phyloP scores from a whole-genome alignment of 2,797 vertebrate species.

The Acanthis flammea region DNA sequence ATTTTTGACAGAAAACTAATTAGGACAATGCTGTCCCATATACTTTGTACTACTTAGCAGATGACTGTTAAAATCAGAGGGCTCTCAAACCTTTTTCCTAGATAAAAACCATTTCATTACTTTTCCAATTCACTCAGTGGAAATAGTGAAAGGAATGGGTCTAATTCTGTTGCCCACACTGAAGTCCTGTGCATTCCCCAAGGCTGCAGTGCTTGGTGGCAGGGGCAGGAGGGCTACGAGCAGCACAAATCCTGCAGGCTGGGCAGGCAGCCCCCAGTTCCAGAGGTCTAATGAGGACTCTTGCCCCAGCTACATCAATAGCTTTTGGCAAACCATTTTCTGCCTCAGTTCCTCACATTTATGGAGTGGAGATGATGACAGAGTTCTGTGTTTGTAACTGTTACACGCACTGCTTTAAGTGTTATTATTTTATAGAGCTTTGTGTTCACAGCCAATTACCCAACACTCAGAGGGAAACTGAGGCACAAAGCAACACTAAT shows the following conservation, averaged over 20 bases:
- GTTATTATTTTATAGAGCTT: constrained; percentile 1
- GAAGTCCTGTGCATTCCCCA: neutral
- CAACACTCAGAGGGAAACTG: constrained; percentile 15
- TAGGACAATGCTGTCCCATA: constrained; percentile 48
- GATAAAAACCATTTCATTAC: neutral
- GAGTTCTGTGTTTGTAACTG: neutral
- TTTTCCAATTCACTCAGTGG: neutral
- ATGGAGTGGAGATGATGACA: neutral
- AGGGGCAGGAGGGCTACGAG: neutral
- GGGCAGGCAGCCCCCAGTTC: neutral
- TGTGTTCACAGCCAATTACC: neutral
- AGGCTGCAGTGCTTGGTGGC: rapidly evolving
- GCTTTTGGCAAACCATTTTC: constrained; percentile 45
- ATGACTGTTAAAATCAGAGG: neutral
- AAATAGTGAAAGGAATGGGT: neutral
- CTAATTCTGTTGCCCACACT: neutral
- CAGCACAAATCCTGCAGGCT: neutral
- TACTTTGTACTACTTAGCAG: neutral
- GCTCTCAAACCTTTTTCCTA: neutral
- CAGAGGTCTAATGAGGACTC: constrained; percentile 44
- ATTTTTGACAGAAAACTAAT: constrained; percentile 45
- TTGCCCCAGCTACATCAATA: neutral
- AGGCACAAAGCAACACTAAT: neutral
- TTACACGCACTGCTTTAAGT: neutral
- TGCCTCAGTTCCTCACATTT: constrained; percentile 48